These are phyloP conservation scores for Synergus laeviventris DNA, from an alignment of 2,888 invertebrate genomes.

Conservation along the genomic window DNA sequence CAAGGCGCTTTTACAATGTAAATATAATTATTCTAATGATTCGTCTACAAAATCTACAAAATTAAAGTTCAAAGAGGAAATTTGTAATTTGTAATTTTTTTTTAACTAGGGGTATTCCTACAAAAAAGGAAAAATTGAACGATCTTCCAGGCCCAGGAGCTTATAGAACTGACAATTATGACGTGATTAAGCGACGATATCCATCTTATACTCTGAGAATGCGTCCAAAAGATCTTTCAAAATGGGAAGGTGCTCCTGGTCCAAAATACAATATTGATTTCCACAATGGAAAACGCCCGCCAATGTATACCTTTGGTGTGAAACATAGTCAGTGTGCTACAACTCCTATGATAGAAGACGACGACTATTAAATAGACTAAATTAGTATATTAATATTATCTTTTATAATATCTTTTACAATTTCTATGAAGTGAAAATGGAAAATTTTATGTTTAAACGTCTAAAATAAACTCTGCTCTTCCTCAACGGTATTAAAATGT, in stretches of 20 bases:
- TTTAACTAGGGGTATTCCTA: slow-evolving; percentile 55
- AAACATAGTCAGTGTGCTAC: slow-evolving; percentile 78
- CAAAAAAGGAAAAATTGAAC: slow-evolving; percentile 42
- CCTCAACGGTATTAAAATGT: no score
- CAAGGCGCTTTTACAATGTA: slow-evolving; percentile 78
- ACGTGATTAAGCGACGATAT: slow-evolving; percentile 61
- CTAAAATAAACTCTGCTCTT: background rate
- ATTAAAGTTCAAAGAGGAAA: background rate
- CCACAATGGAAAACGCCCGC: slow-evolving; percentile 57
- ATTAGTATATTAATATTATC: background rate
- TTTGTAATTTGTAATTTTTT: background rate
- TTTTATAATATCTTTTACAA: background rate
- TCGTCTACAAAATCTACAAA: background rate
- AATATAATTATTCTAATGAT: slow-evolving; percentile 49
- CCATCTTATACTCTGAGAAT: slow-evolving; percentile 67
- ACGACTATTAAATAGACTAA: slow-evolving; percentile 51
- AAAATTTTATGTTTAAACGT: background rate
- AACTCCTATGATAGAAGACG: slow-evolving; percentile 80
- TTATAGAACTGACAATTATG: slow-evolving; percentile 58
- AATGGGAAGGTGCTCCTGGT: slow-evolving; percentile 61
- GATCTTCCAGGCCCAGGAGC: slow-evolving; percentile 70
- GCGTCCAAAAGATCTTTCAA: slow-evolving; percentile 45
- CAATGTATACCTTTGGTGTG: slow-evolving; percentile 80
- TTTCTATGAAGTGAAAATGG: background rate
- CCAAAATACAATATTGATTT: slow-evolving; percentile 63